Base-by-base conservation (phyloP, 2,113 vertebrate species). In the Sceloporus undulatus region DNA sequence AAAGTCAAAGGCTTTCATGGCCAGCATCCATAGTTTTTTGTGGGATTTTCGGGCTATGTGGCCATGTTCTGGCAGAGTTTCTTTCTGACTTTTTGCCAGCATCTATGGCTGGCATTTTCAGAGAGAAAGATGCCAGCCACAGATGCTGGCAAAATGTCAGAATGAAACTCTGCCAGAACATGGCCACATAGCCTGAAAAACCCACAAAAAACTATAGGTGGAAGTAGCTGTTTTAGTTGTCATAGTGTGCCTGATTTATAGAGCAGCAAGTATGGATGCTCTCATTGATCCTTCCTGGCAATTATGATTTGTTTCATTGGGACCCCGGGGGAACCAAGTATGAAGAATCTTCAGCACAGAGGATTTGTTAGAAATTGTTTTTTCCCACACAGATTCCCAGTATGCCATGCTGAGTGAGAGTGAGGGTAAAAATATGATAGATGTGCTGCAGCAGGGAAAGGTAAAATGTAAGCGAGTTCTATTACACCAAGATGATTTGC, bases 401-500 rank as follows among this genome's bases (percentile, higher is more conserved):
- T 52, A 19, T 79, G 59, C 27, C 62, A 68, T 68, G 27, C 62
- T 19, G 23, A 6, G 29, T 34, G 79, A 48, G 18, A 27, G 29
- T 13, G 1, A 27, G 65, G 27, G n/a, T 81, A 38, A 62, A 0
- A 19, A n/a, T 29, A 77, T 78, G 87, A 84, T 78, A 40, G 9
- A 70, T 68, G 87, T 40, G 6, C 48, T 78, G 62, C 48, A 84
- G 81, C n/a, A 38, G 42, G 87, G 59, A 88, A 77, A 83, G 71
- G 34, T 88, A 88, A 78, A 88, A 78, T 78, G n/a, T 77, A 68
- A 68, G 48, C 10, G 16, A 74, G 52, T 56, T 80, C 68, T 42
- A 84, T 70, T 76, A 88, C 74, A 56, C 52, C n/a, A 9, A 42
- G 74, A 70, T 71, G 87, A 78, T 78, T 88, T 88, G 87, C 87